These are phyloP conservation scores for Urophycis tenuis DNA, from an alignment of 2,797 vertebrate genomes.

Conservation along the genomic window DNA sequence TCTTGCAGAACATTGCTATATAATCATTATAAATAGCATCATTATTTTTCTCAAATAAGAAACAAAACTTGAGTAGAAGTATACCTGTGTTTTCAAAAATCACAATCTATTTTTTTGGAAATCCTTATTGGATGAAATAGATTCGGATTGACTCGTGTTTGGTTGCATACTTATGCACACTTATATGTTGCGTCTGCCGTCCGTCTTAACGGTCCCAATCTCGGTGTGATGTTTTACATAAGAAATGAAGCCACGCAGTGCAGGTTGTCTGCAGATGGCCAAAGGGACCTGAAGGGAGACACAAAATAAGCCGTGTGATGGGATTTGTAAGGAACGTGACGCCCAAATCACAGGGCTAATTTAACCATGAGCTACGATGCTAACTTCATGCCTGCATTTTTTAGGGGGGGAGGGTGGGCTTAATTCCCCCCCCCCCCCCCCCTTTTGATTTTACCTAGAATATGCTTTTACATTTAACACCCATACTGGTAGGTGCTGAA, in stretches of 20 bases:
- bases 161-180: no score
- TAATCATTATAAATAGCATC: not conserved
- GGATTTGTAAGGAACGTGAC: conserved; percentile 52
- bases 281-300: conserved; percentile 64
- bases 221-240: conserved; percentile 67
- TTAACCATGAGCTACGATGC: conserved; percentile 64
- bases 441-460: conserved; percentile 52
- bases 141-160: no score
- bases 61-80: not conserved
- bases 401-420: conserved; percentile 7
- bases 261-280: conserved; percentile 67
- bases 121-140: not conserved
- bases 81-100: not conserved
- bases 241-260: conserved; percentile 58
- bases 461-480: conserved; percentile 72
- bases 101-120: not conserved
- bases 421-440: conserved; percentile 39
- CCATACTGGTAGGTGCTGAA: conserved; percentile 66
- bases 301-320: conserved; percentile 50
- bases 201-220: conserved; percentile 64
- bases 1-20: not conserved
- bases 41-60: not conserved
- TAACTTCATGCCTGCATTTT: conserved; percentile 31
- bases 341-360: conserved; percentile 63
- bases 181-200: no score